Evolutionary conservation across 1,140 invertebrate genomes (phyloP).

Genomic region (Drosophila miranda): DNA sequence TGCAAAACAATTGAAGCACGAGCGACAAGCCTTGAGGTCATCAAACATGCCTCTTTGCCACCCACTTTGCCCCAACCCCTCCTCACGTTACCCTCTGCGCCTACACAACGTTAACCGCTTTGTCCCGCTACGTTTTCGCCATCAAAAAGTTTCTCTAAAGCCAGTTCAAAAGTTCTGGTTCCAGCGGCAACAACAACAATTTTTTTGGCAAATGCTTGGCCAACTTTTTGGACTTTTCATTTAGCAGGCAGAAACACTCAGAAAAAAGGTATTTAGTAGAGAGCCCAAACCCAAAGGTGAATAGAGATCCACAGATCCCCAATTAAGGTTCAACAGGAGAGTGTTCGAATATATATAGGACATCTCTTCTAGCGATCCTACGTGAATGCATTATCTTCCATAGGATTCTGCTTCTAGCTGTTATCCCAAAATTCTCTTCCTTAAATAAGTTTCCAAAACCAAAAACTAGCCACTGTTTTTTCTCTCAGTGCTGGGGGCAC

Average conservation of each 20-base stretch:
- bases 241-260: constrained; percentile 2
- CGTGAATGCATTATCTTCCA: no score
- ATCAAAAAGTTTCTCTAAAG: constrained; percentile 46
- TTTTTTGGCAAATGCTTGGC: neutral
- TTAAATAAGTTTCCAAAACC: no score
- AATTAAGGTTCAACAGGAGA: no score
- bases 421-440: no score
- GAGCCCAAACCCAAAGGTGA: no score
- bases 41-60: constrained; percentile 17
- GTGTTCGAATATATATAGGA: no score
- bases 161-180: constrained; percentile 50
- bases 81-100: neutral
- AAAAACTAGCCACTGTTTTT: no score
- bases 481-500: no score
- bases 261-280: neutral
- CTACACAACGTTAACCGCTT: neutral
- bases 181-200: constrained; percentile 23
- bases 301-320: no score
- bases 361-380: no score
- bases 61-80: neutral
- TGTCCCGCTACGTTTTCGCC: neutral
- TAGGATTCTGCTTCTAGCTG: no score
- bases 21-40: constrained; percentile 34
- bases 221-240: constrained; percentile 54
- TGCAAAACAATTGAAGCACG: constrained; percentile 53